Evolutionary conservation across 2,113 vertebrate genomes (phyloP).

Genomic region (Corydoras maculifer): DNA sequence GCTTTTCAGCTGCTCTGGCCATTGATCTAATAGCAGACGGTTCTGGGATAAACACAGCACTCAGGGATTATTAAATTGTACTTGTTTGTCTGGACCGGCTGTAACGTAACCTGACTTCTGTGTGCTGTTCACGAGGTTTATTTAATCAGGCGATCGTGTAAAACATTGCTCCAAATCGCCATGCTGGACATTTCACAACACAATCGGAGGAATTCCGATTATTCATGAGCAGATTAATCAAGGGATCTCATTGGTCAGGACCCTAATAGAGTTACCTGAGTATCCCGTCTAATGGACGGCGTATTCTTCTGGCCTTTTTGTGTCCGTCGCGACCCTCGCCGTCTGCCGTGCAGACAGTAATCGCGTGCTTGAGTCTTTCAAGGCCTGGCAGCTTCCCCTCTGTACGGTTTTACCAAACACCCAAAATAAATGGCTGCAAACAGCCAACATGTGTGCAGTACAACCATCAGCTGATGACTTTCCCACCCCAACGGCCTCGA

Average conservation of each 20-base stretch:
- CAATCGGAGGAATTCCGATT: background rate
- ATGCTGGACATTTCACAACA: background rate
- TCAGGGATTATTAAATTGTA: background rate
- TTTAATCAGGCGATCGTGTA: background rate
- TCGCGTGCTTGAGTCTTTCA: constrained; percentile 1
- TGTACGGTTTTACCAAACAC: constrained; percentile 18
- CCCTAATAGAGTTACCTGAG: too few relatives aligned
- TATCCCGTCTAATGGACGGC: background rate
- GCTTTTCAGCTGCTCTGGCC: constrained; percentile 26
- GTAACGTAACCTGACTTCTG: too few relatives aligned
- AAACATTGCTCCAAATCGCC: background rate
- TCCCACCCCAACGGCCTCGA: background rate
- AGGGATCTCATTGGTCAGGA: too few relatives aligned
- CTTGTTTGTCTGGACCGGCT: background rate
- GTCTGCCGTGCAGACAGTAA: background rate
- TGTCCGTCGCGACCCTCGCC: constrained; percentile 6
- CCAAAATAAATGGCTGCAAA: constrained; percentile 17
- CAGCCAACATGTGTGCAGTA: constrained; percentile 10
- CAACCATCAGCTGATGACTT: constrained; percentile 4
- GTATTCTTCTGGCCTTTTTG: constrained; percentile 4
- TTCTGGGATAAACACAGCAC: background rate
- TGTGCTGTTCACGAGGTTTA: background rate
- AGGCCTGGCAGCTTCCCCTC: background rate
- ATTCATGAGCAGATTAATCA: too few relatives aligned
- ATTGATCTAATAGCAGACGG: background rate